phyloP scores from a whole-genome alignment of 2,113 vertebrate species.

The Anarrhichthys ocellatus region DNA sequence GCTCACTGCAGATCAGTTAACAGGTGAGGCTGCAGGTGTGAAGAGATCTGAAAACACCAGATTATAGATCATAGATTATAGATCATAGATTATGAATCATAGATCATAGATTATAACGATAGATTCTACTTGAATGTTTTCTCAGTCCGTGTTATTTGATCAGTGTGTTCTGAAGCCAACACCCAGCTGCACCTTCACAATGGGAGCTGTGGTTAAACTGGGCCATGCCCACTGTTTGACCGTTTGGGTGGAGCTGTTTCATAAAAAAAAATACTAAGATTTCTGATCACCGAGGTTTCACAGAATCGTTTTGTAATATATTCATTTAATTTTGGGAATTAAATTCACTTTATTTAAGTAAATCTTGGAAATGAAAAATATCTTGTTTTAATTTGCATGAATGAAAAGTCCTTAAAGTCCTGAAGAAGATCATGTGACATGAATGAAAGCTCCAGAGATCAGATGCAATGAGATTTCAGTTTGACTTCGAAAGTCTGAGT shows the following conservation, averaged over 20 bases:
- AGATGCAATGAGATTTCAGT: no score
- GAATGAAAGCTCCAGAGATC: no score
- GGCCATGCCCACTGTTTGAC: neutral
- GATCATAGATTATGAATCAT: no score
- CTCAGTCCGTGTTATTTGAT: neutral
- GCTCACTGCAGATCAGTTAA: no score
- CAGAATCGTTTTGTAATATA: neutral
- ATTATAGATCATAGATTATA: neutral
- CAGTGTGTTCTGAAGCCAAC: neutral
- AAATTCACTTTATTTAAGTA: no score
- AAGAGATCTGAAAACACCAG: neutral
- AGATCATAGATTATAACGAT: no score
- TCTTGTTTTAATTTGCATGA: neutral
- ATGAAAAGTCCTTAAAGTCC: no score
- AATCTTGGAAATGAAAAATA: neutral
- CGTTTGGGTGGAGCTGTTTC: neutral
- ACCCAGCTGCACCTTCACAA: neutral
- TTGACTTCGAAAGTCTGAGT: no score
- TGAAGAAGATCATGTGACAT: no score
- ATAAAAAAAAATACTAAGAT: neutral
- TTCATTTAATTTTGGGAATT: neutral
- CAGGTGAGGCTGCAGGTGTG: no score
- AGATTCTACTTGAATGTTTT: neutral
- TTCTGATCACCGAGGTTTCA: neutral
- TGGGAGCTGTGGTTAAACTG: neutral